Conservation (phyloP, 2,888 invertebrate species). For the Microctonus brassicae region DNA sequence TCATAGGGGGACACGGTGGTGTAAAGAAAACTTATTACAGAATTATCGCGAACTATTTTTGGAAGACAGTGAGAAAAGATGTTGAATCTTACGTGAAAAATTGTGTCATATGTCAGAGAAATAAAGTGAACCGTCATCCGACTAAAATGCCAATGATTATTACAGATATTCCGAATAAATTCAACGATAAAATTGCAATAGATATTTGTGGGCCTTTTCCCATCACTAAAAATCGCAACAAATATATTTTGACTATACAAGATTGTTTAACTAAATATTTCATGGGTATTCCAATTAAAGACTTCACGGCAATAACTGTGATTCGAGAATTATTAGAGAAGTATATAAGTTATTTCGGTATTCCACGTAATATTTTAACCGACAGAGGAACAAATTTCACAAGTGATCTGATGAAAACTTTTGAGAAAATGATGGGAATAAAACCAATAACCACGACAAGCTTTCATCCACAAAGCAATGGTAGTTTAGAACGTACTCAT, state of each 20-base stretch:
- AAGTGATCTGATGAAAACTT: slow-evolving; percentile 46
- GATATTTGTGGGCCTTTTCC: slow-evolving; percentile 32
- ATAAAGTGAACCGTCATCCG: slow-evolving; percentile 38
- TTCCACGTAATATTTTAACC: slow-evolving; percentile 60
- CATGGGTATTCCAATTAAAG: neutral
- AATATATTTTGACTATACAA: slow-evolving; percentile 1
- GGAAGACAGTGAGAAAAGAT: no score
- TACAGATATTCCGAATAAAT: slow-evolving; percentile 17
- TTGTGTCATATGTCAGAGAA: no score
- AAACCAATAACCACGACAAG: slow-evolving; percentile 30
- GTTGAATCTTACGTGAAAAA: no score
- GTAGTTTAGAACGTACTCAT: slow-evolving; percentile 6
- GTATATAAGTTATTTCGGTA: slow-evolving; percentile 53
- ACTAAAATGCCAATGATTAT: slow-evolving; percentile 29
- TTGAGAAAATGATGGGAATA: slow-evolving; percentile 33
- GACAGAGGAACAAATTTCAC: slow-evolving; percentile 65
- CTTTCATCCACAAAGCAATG: slow-evolving; percentile 36
- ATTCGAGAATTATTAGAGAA: slow-evolving; percentile 19
- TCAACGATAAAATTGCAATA: slow-evolving; percentile 24
- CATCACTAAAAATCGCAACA: neutral
- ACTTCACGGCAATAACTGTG: neutral
- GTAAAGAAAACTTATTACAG: no score
- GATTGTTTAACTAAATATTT: neutral
- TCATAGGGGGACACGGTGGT: no score
- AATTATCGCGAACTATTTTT: no score